Conservation (phyloP, 37 sponge, comb jelly and placozoan species). For the Ianthella basta region DNA sequence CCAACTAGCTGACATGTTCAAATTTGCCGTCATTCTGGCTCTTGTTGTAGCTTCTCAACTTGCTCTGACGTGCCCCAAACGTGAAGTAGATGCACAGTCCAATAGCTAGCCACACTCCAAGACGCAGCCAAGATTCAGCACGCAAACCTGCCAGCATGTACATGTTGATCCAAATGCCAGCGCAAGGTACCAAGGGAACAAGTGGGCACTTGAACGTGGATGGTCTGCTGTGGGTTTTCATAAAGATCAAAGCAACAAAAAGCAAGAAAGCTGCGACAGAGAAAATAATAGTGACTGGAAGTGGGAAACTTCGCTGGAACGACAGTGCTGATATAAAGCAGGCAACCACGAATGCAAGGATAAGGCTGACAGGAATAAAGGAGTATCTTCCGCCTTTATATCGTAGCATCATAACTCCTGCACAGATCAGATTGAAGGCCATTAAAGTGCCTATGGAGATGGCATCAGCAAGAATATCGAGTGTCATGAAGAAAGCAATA, state of each 20-base stretch:
- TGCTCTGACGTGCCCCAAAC: slow-evolving; percentile 3
- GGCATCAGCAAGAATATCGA: slow-evolving; percentile 19
- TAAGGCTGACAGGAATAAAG: slow-evolving; percentile 3
- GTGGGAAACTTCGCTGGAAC: not conserved
- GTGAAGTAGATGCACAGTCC: slow-evolving; percentile 1
- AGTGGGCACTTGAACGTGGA: slow-evolving; percentile 27
- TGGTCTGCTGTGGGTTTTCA: slow-evolving; percentile 31
- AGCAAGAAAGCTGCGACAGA: not conserved
- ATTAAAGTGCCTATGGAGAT: slow-evolving; percentile 27
- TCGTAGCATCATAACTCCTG: slow-evolving; percentile 29
- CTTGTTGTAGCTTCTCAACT: too few species aligned
- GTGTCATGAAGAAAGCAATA: slow-evolving; percentile 17
- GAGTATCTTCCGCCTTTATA: slow-evolving; percentile 1
- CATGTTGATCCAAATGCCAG: slow-evolving; percentile 32
- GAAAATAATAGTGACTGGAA: slow-evolving; percentile 17
- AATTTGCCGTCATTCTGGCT: too few species aligned
- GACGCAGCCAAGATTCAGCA: slow-evolving; percentile 5
- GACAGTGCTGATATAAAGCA: slow-evolving; percentile 19
- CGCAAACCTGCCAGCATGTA: slow-evolving; percentile 31
- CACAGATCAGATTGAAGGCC: slow-evolving; percentile 28
- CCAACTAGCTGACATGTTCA: too few species aligned
- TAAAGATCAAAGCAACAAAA: slow-evolving; percentile 13
- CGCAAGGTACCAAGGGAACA: slow-evolving; percentile 30
- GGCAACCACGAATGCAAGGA: not conserved
- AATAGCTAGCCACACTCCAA: slow-evolving; percentile 19